Conservation (phyloP, 2,888 invertebrate species). For the Mellilla xanthometata region DNA sequence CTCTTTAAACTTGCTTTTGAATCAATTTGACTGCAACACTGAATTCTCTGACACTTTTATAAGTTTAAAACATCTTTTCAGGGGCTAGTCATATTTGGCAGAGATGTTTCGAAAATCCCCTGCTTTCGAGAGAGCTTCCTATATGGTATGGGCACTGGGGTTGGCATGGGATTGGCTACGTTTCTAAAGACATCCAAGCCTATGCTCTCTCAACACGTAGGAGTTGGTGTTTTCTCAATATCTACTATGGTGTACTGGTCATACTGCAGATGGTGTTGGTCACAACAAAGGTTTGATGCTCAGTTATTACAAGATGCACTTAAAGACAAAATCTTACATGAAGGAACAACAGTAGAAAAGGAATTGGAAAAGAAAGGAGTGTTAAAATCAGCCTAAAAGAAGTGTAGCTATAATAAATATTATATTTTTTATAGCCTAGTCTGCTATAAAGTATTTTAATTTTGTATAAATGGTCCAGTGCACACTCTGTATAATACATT, state of each 20-base stretch:
- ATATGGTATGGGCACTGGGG: conserved; percentile 87
- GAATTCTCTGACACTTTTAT: no score
- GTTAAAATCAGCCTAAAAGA: conserved; percentile 51
- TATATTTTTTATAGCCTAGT: background rate
- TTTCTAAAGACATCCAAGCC: conserved; percentile 90
- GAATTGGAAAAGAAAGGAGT: conserved; percentile 69
- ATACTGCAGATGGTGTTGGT: conserved; percentile 87
- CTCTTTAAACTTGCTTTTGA: no score
- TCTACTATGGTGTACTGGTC: conserved; percentile 87
- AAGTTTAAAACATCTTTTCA: conserved; percentile 41
- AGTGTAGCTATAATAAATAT: conserved; percentile 2
- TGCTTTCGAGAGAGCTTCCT: conserved; percentile 91
- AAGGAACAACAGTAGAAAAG: conserved; percentile 83
- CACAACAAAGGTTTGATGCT: conserved; percentile 85
- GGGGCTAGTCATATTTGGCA: conserved; percentile 85
- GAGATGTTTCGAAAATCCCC: conserved; percentile 88
- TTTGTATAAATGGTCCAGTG: no score
- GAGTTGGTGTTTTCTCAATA: conserved; percentile 84
- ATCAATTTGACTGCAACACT: no score
- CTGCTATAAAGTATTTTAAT: no score
- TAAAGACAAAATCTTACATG: conserved; percentile 82
- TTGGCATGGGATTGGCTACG: conserved; percentile 85
- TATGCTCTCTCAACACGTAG: conserved; percentile 84
- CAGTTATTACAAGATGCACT: conserved; percentile 84
- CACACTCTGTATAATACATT: no score